phyloP scores from a whole-genome alignment of 2,113 vertebrate genomes.

The Perca fluviatilis region DNA sequence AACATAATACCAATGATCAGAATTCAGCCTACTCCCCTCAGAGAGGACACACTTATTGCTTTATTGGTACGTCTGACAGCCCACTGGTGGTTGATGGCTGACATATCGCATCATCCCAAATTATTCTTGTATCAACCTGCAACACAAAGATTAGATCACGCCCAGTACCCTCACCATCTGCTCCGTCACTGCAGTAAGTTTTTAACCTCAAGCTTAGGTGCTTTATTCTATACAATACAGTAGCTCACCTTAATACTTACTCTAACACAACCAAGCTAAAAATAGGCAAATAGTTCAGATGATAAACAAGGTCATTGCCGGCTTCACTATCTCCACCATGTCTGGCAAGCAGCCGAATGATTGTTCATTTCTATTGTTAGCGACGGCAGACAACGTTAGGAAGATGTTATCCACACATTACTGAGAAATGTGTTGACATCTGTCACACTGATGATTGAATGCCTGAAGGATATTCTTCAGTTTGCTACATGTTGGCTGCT shows the following conservation, averaged over 20 bases:
- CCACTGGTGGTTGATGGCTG: slow-evolving; percentile 33
- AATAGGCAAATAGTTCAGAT: slow-evolving; percentile 58
- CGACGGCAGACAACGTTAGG: slow-evolving; percentile 37
- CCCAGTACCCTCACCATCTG: slow-evolving; percentile 5
- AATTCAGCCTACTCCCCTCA: slow-evolving; percentile 41
- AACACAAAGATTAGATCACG: slow-evolving; percentile 37
- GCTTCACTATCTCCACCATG: slow-evolving; percentile 35
- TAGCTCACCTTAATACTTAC: slow-evolving; percentile 23
- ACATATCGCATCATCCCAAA: slow-evolving; percentile 44
- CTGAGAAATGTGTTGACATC: slow-evolving; percentile 59
- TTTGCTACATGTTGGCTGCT: slow-evolving; percentile 64
- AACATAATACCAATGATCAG: slow-evolving; percentile 60
- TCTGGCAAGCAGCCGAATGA: slow-evolving; percentile 53
- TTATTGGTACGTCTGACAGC: slow-evolving; percentile 72
- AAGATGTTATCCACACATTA: slow-evolving; percentile 65
- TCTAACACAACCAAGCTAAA: slow-evolving; percentile 47
- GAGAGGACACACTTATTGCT: slow-evolving; percentile 70
- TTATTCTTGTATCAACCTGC: slow-evolving; percentile 28
- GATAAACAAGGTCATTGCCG: slow-evolving; percentile 66
- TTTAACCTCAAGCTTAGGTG: slow-evolving; percentile 2
- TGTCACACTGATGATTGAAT: slow-evolving; percentile 68
- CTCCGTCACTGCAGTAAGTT: slow-evolving; percentile 3
- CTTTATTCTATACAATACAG: slow-evolving; percentile 10
- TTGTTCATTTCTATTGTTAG: slow-evolving; percentile 60
- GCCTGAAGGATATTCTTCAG: slow-evolving; percentile 65